phyloP scores from a whole-genome alignment of 35 echinoderm and acorn worm genomes.

The Ophioderma brevispina region DNA sequence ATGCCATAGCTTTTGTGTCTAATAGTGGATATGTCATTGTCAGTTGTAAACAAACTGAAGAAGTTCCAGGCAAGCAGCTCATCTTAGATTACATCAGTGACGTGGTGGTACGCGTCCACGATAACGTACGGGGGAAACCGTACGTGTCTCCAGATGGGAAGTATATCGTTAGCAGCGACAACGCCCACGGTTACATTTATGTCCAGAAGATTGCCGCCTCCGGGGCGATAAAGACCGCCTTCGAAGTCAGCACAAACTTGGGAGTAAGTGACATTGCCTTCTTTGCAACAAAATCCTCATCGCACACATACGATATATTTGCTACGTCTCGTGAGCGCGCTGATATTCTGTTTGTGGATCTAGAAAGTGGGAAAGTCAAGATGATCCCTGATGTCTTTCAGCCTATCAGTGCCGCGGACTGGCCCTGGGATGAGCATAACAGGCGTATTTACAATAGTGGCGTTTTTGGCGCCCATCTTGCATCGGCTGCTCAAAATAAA shows the following conservation, averaged over 20 bases:
- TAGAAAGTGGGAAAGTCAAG: constrained; percentile 85
- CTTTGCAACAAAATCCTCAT: constrained; percentile 68
- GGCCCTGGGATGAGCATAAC: constrained; percentile 79
- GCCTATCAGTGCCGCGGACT: constrained; percentile 69
- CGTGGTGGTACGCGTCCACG: constrained; percentile 67
- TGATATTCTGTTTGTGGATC: constrained; percentile 75
- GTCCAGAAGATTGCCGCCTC: constrained; percentile 79
- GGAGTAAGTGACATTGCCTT: constrained; percentile 90
- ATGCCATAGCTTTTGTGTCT: constrained; percentile 73
- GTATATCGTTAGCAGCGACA: constrained; percentile 84
- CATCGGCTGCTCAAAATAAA: constrained; percentile 64
- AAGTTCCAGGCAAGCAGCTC: constrained; percentile 46
- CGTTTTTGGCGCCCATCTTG: constrained; percentile 74
- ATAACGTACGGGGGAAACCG: constrained; percentile 65
- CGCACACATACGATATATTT: constrained; percentile 82
- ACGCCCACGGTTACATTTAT: constrained; percentile 66
- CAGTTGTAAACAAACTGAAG: constrained; percentile 59
- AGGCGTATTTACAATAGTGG: constrained; percentile 78
- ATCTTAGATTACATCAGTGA: constrained; percentile 91
- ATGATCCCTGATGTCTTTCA: constrained; percentile 75
- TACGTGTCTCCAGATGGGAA: constrained; percentile 84
- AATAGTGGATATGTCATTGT: constrained; percentile 85
- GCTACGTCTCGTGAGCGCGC: constrained; percentile 74
- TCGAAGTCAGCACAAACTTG: constrained; percentile 93
- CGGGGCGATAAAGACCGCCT: constrained; percentile 76